These are phyloP conservation scores for Aphelocoma californica DNA, from an alignment of 2,797 vertebrate species.

Conservation along the genomic window DNA sequence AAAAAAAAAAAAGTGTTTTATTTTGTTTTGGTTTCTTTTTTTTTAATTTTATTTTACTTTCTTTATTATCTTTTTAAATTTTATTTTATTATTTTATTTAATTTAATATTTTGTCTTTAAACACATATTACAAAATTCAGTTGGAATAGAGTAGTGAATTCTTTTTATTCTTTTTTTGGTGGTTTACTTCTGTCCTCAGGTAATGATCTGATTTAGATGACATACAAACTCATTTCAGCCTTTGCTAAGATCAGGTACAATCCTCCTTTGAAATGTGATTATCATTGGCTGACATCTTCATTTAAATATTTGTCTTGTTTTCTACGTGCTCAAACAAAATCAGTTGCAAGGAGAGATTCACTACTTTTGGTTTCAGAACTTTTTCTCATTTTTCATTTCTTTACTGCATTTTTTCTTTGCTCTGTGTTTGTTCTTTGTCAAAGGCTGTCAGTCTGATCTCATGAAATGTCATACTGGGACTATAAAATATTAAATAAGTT, in stretches of 20 bases:
- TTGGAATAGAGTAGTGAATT: neutral
- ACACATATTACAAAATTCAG: neutral
- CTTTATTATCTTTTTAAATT: neutral
- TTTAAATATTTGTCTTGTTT: neutral
- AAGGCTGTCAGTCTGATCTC: slow-evolving; percentile 1
- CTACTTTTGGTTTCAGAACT: neutral
- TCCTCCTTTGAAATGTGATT: neutral
- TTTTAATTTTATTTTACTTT: neutral
- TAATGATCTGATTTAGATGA: neutral
- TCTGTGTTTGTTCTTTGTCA: neutral
- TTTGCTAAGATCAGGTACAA: neutral
- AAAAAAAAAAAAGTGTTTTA: neutral
- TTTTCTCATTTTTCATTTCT: neutral
- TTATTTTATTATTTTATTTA: neutral
- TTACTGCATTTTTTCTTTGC: neutral
- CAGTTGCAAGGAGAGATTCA: neutral
- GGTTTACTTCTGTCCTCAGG: neutral
- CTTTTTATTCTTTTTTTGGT: neutral
- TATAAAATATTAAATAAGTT: slow-evolving; percentile 52
- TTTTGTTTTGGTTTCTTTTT: neutral
- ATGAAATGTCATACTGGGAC: neutral
- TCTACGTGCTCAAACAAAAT: neutral
- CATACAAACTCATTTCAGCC: neutral
- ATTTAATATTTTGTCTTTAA: neutral
- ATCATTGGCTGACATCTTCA: neutral